phyloP scores from a whole-genome alignment of 2,888 invertebrate genomes.

The Siphlonurus alternatus region DNA sequence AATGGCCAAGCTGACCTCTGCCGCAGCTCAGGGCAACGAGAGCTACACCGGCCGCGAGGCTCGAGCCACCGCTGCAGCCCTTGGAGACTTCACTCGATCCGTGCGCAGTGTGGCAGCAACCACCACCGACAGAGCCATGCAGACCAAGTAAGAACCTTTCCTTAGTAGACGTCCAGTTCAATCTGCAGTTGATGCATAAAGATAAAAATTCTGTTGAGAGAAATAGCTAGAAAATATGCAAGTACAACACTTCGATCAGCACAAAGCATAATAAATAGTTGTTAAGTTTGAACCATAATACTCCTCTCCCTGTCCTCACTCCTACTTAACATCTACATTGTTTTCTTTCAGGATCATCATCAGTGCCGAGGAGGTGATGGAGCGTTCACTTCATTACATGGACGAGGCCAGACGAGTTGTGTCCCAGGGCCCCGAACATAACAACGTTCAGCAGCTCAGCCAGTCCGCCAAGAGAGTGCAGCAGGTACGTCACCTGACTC shows the following conservation, averaged over 20 bases:
- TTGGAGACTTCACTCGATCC: slow-evolving; percentile 54
- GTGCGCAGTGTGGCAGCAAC: slow-evolving; percentile 66
- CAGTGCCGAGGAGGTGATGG: slow-evolving; percentile 59
- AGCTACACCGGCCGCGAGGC: slow-evolving; percentile 67
- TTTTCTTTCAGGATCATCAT: slow-evolving; percentile 29
- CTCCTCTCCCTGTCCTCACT: too few species aligned
- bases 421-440: slow-evolving; percentile 38
- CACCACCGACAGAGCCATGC: slow-evolving; percentile 37
- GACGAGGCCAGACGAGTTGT: slow-evolving; percentile 67
- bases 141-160: slow-evolving; percentile 21
- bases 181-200: too few species aligned
- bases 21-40: slow-evolving; percentile 65
- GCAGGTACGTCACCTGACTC: slow-evolving; percentile 10
- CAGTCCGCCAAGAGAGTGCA: slow-evolving; percentile 58
- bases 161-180: too few species aligned
- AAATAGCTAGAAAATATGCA: too few species aligned
- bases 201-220: too few species aligned
- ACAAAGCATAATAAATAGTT: too few species aligned
- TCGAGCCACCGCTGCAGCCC: slow-evolving; percentile 57
- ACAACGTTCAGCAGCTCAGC: slow-evolving; percentile 37
- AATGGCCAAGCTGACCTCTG: slow-evolving; percentile 72
- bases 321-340: too few species aligned
- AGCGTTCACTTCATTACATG: slow-evolving; percentile 57
- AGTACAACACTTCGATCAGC: too few species aligned
- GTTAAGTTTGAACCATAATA: too few species aligned